These are phyloP conservation scores for Zootermopsis nevadensis DNA, from an alignment of 2,888 invertebrate species.

Conservation along the genomic window DNA sequence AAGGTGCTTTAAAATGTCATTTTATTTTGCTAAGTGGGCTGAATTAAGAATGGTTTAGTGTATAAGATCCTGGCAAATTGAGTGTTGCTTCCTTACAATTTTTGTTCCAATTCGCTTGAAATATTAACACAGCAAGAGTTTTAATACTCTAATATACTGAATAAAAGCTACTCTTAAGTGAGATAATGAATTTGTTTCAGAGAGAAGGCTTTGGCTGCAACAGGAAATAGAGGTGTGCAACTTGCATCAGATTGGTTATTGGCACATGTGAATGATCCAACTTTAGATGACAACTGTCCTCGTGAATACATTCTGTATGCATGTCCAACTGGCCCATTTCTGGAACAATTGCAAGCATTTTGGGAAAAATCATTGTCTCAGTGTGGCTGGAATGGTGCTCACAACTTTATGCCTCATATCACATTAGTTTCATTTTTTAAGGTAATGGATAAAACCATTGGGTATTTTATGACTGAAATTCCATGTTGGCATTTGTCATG, in stretches of 20 bases:
- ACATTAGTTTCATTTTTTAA: conserved; percentile 91
- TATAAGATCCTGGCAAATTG: too few relatives aligned
- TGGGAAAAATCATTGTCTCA: conserved; percentile 80
- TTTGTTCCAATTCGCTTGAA: too few relatives aligned
- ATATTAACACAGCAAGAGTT: too few relatives aligned
- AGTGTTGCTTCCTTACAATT: too few relatives aligned
- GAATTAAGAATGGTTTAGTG: too few relatives aligned
- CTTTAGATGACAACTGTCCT: conserved; percentile 79
- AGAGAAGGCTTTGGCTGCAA: conserved; percentile 89
- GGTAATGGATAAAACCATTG: conserved; percentile 63
- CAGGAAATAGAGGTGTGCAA: conserved; percentile 88
- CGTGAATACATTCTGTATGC: conserved; percentile 90
- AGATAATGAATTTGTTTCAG: conserved; percentile 63
- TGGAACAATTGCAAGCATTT: conserved; percentile 79
- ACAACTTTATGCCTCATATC: conserved; percentile 90
- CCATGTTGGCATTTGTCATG: too few relatives aligned
- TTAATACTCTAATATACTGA: too few relatives aligned
- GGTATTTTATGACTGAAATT: too few relatives aligned
- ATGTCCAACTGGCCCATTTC: conserved; percentile 82
- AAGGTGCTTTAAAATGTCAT: too few relatives aligned
- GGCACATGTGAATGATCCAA: conserved; percentile 88
- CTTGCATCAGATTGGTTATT: conserved; percentile 91
- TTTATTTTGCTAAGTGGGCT: too few relatives aligned
- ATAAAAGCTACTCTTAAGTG: background rate
- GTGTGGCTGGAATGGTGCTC: conserved; percentile 90